Percentiles rank a stretch among this genome's conserved stretches.
These are phyloP conservation scores for Mastigias papua DNA, from an alignment of 30 jellyfish, hydroid and myxozoan species.

Conservation along the genomic window DNA sequence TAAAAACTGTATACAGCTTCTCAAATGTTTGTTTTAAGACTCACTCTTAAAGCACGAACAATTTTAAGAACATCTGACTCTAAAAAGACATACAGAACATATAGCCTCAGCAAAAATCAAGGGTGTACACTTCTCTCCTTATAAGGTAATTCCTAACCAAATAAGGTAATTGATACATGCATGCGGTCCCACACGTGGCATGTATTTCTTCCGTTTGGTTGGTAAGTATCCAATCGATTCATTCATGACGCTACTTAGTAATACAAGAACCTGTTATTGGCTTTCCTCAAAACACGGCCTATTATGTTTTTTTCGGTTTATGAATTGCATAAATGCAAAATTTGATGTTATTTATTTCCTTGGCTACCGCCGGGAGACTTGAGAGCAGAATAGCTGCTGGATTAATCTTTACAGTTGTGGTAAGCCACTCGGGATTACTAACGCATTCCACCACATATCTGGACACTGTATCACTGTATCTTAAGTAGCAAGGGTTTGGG, in stretches of 20 bases:
- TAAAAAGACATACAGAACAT: no score
- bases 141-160: no score
- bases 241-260: background rate
- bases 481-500: no score
- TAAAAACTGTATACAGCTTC: no score
- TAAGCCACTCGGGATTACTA: background rate
- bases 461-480: background rate
- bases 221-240: background rate
- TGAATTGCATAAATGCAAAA: background rate
- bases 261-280: background rate
- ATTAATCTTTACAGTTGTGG: background rate
- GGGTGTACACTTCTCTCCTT: no score
- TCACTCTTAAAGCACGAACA: no score
- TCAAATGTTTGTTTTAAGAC: no score
- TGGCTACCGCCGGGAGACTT: constrained; percentile 6
- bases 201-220: background rate
- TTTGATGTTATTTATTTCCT: background rate
- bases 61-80: no score
- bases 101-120: no score
- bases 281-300: background rate
- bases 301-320: background rate
- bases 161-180: no score
- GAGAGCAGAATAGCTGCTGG: background rate
- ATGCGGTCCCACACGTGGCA: no score
- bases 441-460: background rate